Conservation (phyloP, 2,113 vertebrate genomes). For the Lagopus leucura region DNA sequence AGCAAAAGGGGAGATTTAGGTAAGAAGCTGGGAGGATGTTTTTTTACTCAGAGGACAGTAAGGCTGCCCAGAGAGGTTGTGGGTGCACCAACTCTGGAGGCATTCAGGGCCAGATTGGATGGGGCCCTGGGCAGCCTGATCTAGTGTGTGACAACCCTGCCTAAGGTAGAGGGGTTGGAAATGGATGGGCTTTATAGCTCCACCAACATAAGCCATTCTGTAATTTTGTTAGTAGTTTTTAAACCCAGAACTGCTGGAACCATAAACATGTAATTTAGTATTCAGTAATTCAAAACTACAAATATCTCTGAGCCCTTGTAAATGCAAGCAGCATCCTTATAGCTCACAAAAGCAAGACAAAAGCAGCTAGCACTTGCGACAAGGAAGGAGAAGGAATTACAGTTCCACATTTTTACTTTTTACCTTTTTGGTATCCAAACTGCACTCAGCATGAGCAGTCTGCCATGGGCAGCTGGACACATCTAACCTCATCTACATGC, state of each 20-base stretch:
- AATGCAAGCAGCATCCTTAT: not conserved
- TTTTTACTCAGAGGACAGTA: too few relatives aligned
- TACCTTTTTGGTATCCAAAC: not conserved
- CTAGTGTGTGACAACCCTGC: too few relatives aligned
- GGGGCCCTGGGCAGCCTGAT: too few relatives aligned
- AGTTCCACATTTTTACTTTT: not conserved
- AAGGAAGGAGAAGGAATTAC: not conserved
- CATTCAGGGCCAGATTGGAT: too few relatives aligned
- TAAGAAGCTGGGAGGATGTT: too few relatives aligned
- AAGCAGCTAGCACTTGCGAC: not conserved
- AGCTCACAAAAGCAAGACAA: not conserved
- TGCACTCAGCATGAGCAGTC: accelerated
- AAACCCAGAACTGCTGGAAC: not conserved
- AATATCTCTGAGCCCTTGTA: not conserved
- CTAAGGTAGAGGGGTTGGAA: too few relatives aligned
- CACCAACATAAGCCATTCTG: too few relatives aligned
- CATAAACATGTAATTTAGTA: not conserved
- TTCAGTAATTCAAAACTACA: not conserved
- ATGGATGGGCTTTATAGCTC: too few relatives aligned
- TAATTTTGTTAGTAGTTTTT: not conserved
- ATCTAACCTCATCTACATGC: accelerated
- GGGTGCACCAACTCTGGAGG: too few relatives aligned
- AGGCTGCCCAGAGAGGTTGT: too few relatives aligned
- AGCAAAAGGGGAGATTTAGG: too few relatives aligned
- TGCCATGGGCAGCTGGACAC: not conserved